Evolutionary conservation across 2,888 invertebrate species (phyloP), one percentile per base, ranked within the genome.

Genomic region (Cephus pygmeus): DNA sequence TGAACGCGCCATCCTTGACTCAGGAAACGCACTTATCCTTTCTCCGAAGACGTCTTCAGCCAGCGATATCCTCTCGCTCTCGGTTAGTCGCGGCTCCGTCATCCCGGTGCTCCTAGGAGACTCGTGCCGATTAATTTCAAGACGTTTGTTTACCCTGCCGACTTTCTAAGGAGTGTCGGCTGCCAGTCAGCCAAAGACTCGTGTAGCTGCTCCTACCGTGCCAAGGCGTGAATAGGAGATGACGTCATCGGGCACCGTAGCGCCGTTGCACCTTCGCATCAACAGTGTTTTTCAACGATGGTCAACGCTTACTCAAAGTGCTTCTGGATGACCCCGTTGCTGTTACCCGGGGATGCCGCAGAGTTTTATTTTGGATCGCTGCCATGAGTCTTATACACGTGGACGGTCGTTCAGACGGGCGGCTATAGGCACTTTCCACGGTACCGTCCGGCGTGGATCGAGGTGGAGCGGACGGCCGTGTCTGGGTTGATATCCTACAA

Each of bases 131-230:
- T 86, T 84, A 86, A 86, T 88, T 85, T 84, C 81, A 78, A 79
- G 75, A 76, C 81, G 84, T 84, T 86, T 85, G 83, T 85, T 86
- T 85, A 85, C 79, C 81, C 79, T 73, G 79, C 83, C 85, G 84
- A 87, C 87, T 89, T 89, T 89, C 88, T 87, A 88, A 87, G 89
- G 89, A 88, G 89, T 88, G 89, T 86, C 86, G 78, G 80, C 77
- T 75, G 76, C 81, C 77, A 75, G 79, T 76, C 33, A 15, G 56
- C 56, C 56, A 15, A 56, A 56, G 9, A 9, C 56, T 56, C 56
- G 56, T 23, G 56, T 9, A 11, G 78, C 79, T 80, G 75, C 77
- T 80, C 83, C 83, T 82, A 77, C 35, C 35, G 23, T 31, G 31
- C 68, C 79, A 79, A 84, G 83, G 86, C 87, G 85, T 86, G 86